Percentiles rank a stretch among this genome's conserved stretches.
Evolutionary conservation across 2,113 vertebrate species (phyloP).

Genomic region (Glaucidium brasilianum): DNA sequence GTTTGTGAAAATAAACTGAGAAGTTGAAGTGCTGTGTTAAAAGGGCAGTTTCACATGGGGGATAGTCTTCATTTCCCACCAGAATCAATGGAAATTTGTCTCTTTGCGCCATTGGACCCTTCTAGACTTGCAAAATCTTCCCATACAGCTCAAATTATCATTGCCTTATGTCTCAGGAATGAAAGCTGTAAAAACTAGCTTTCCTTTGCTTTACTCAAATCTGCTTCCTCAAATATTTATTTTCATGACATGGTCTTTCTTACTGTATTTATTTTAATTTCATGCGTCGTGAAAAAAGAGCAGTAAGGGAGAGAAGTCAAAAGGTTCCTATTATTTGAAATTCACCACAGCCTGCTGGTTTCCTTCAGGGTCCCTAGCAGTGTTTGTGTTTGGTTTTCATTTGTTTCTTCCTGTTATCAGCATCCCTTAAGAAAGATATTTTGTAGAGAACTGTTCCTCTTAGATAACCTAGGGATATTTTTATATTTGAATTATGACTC

Average conservation of each 20-base stretch:
- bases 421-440: background rate
- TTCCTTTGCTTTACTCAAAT: background rate
- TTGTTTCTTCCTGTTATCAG: constrained; percentile 10
- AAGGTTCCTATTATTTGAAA: background rate
- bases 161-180: background rate
- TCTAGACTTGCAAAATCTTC: background rate
- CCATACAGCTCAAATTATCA: background rate
- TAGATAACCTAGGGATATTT: constrained; percentile 33
- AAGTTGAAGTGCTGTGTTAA: background rate
- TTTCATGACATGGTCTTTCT: constrained; percentile 1
- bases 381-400: constrained; percentile 32
- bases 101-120: background rate
- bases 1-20: background rate
- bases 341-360: background rate
- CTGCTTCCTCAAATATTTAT: constrained; percentile 39
- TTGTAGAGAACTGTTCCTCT: background rate
- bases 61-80: background rate
- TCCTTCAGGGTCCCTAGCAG: background rate
- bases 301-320: background rate
- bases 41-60: background rate
- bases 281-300: background rate
- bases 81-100: background rate
- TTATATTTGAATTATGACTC: background rate
- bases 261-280: constrained; percentile 32
- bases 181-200: background rate